These are phyloP conservation scores for Octodonta nipae DNA, from an alignment of 2,888 invertebrate species.

Conservation along the genomic window DNA sequence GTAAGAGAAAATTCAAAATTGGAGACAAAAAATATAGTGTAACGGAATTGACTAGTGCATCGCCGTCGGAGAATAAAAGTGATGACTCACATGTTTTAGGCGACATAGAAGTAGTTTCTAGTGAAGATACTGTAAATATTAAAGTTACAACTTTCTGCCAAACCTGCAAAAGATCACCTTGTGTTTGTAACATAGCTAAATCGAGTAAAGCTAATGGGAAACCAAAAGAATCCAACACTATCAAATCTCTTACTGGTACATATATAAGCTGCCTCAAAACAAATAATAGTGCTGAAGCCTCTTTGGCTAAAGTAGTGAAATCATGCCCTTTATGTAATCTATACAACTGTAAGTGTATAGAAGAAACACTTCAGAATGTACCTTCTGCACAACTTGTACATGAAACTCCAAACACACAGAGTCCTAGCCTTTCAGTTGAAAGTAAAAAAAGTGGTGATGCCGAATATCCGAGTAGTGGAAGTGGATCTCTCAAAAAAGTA, in stretches of 20 bases:
- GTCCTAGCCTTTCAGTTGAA: no score
- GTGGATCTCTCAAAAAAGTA: constrained; percentile 10
- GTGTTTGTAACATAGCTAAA: constrained; percentile 9
- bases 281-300: no score
- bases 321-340: no score
- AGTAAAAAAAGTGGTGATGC: no score
- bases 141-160: constrained; percentile 17
- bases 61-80: background rate
- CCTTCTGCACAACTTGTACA: no score
- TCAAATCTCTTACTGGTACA: no score
- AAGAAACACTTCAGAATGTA: no score
- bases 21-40: constrained; percentile 16
- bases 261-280: no score
- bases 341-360: no score
- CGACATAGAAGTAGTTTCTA: constrained; percentile 18
- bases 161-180: constrained; percentile 11
- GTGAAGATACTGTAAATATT: constrained; percentile 19
- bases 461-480: no score
- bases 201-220: background rate
- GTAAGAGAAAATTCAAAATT: constrained; percentile 10
- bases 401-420: no score
- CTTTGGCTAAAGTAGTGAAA: no score
- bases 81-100: constrained; percentile 10
- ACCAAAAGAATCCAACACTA: background rate
- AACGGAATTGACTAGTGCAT: constrained; percentile 5